Evolutionary conservation across 2,113 vertebrate species (phyloP), one percentile per base, ranked within the genome.

Genomic region (Mus pahari): DNA sequence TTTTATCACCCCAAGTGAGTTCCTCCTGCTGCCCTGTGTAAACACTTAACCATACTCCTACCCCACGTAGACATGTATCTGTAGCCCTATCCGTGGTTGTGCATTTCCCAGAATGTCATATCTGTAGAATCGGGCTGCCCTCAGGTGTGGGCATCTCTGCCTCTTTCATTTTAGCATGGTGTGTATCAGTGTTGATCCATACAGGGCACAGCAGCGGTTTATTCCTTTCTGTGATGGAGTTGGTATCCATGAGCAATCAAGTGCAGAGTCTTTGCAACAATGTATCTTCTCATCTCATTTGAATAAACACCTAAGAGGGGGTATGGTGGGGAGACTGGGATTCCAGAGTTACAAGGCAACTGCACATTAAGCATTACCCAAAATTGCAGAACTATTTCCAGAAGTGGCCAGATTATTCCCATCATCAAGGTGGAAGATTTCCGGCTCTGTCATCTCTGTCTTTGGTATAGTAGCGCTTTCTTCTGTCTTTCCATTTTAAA

Each of bases 281-380:
- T 7, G 0, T 84, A 83, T 53, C n/a, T 88, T 90, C 84, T 81
- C 48, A 64, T 71, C 60, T 55, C 78, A 64, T 91, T 93, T 94
- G 71, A 89, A 31, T 82, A 89, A 77, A 78, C 60, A 74, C 66
- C 53, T 50, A 58, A 86, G 22, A 68, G 17, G 12, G 66, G 31
- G 31, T 68, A 13, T 68, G 66, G 64, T 53, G 31, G 95, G 17
- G 53, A 13, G 13, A 28, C 33, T 5, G 13, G 66, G 66, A 33
- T 77, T 77, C 33, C 36, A 39, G 66, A 66, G 39, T 60, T 78
- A 20, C 5, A 42, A 2, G 45, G 53, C 50, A 60, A 84, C n/a
- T 16, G 1, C 12, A 4, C 58, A 10, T 89, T 70, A 28, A 82
- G 75, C 28, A 42, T 82, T 7, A 68, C 9, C 48, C 91, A 81